These are phyloP conservation scores for Nesogale talazaci DNA, from an alignment of 2,113 vertebrate species.

Conservation along the genomic window DNA sequence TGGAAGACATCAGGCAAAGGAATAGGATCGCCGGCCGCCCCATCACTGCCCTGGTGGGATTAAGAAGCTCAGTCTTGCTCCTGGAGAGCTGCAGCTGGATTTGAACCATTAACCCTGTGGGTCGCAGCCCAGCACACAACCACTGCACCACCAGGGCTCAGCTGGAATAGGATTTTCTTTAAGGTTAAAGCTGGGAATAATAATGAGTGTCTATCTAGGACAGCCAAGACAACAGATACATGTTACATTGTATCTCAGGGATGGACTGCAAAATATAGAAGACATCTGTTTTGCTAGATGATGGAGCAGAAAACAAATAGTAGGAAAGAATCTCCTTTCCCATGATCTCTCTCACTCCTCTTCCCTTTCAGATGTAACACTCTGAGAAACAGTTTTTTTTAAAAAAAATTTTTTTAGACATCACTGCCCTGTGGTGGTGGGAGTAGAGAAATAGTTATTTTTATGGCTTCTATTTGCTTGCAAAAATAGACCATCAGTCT, in stretches of 20 bases:
- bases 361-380: neutral
- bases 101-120: too few relatives aligned
- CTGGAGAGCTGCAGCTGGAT: too few relatives aligned
- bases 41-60: too few relatives aligned
- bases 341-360: neutral
- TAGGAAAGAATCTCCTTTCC: neutral
- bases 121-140: too few relatives aligned
- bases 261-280: neutral
- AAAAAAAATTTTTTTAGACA: too few relatives aligned
- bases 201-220: neutral
- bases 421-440: too few relatives aligned
- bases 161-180: neutral
- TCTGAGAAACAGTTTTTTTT: neutral
- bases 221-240: neutral
- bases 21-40: too few relatives aligned
- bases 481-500: neutral
- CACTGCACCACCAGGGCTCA: too few relatives aligned
- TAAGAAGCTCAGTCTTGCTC: too few relatives aligned
- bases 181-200: neutral
- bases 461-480: neutral
- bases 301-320: neutral
- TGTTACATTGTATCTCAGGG: neutral
- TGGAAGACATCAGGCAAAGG: neutral
- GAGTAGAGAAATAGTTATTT: neutral
- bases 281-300: neutral